phyloP scores from a whole-genome alignment of 2,888 invertebrate species.

The Aphodius granarius region DNA sequence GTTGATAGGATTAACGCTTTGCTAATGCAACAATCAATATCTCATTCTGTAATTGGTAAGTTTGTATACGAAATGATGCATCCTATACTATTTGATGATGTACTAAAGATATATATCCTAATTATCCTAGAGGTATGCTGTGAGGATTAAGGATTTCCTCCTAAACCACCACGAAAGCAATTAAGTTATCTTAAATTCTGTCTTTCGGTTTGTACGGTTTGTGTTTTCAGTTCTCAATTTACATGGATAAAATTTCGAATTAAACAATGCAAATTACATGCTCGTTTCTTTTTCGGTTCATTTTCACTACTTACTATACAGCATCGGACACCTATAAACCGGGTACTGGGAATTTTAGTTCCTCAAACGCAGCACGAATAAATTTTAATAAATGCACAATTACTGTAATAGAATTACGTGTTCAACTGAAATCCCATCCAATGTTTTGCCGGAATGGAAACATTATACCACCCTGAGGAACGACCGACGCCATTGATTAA shows the following conservation, averaged over 20 bases:
- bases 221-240: no score
- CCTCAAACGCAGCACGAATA: background rate
- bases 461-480: conserved; percentile 15
- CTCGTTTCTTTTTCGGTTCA: no score
- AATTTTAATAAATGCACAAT: conserved; percentile 18
- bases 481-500: conserved; percentile 19
- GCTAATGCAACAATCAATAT: background rate
- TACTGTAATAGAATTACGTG: conserved; percentile 11
- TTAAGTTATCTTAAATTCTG: no score
- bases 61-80: background rate
- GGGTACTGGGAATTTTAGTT: background rate
- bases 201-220: no score
- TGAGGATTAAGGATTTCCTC: no score
- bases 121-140: no score
- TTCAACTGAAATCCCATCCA: conserved; percentile 9
- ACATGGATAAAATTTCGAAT: no score
- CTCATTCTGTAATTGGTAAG: background rate
- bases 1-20: background rate
- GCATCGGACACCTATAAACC: no score
- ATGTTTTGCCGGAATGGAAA: conserved; percentile 18
- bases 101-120: no score
- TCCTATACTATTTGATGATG: conserved; percentile 5
- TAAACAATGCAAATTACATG: no score
- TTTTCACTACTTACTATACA: no score
- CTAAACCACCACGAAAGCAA: no score